Percentiles rank a stretch among this genome's conserved stretches.
phyloP scores from a whole-genome alignment of 2,113 vertebrate genomes.

The Rallus limicola region DNA sequence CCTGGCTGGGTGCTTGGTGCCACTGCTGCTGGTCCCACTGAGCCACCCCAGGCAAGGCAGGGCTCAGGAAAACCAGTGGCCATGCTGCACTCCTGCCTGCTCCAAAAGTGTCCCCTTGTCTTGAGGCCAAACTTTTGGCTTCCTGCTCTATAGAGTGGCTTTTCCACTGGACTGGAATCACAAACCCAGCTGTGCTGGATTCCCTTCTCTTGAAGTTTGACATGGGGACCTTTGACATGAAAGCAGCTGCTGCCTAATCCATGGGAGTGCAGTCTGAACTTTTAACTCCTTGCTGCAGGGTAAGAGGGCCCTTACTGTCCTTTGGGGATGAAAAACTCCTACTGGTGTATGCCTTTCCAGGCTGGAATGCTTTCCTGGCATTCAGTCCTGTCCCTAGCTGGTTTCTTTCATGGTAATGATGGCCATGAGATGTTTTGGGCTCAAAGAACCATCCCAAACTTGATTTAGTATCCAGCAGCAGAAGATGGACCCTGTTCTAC shows the following conservation, averaged over 20 bases:
- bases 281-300: not conserved
- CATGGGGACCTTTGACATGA: not conserved
- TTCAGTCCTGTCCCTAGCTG: not conserved
- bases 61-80: not conserved
- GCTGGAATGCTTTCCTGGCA: not conserved
- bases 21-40: not conserved
- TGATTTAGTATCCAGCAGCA: not conserved
- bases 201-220: not conserved
- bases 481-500: not conserved
- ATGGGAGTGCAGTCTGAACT: not conserved
- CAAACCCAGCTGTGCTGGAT: not conserved
- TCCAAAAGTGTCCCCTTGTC: not conserved
- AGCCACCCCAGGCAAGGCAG: not conserved
- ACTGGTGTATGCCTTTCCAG: not conserved
- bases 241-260: slow-evolving; percentile 27
- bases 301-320: not conserved
- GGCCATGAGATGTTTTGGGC: not conserved
- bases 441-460: not conserved
- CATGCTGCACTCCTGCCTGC: not conserved
- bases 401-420: not conserved
- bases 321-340: not conserved
- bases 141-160: not conserved
- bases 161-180: not conserved
- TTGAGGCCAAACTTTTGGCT: not conserved
- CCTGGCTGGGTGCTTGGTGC: not conserved